Base-by-base conservation (phyloP, 1,140 invertebrate species). In the Lepidurus apus region DNA sequence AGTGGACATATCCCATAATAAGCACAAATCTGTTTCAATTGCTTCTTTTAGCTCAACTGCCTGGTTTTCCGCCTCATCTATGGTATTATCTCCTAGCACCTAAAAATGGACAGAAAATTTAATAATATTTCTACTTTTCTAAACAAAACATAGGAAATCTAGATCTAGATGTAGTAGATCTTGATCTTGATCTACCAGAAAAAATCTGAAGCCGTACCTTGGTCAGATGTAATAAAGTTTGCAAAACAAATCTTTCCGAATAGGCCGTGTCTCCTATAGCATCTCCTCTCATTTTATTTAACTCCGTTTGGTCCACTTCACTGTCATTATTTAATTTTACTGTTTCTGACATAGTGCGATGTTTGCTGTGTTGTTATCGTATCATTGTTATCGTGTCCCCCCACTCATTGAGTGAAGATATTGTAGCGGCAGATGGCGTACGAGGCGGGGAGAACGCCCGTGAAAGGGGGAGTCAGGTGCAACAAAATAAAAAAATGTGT, bases 1-100 rank as follows among this genome's bases (percentile, higher is more conserved):
- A 17, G 53, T 65, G 6, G 53, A 65, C 53, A 65, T 65, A 65
- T 65, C 53, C 53, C 53, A 65, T 21, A 65, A 65, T 13, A 65
- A 13, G 21, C 53, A 65, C 21, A 65, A 65, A 21, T 65, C 53
- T 65, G 53, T 21, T 65, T 65, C 53, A 9, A 65, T 17, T 4
- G 17, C 53, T n/a, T 65, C 53, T 65, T 65, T 65, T 21, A 65
- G 13, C 17, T 65, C 53, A 65, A 21, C 21, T 1, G 21, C 21
- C 21, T 65, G 53, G 21, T 65, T 65, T 65, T 21, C 53, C 17
- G 21, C 9, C 8, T 65, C 8, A 65, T 21, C 53, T 65, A 21
- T 6, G 6, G 17, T n/a, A 17, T 65, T 65, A n/a, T 65, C 53
- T 13, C 21, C 53, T 65, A 65, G 13, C 21, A 5, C 53, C 53